Evolutionary conservation across 1,140 invertebrate genomes (phyloP), one percentile per base, ranked within the genome.

Genomic region (Trichonephila clavipes): DNA sequence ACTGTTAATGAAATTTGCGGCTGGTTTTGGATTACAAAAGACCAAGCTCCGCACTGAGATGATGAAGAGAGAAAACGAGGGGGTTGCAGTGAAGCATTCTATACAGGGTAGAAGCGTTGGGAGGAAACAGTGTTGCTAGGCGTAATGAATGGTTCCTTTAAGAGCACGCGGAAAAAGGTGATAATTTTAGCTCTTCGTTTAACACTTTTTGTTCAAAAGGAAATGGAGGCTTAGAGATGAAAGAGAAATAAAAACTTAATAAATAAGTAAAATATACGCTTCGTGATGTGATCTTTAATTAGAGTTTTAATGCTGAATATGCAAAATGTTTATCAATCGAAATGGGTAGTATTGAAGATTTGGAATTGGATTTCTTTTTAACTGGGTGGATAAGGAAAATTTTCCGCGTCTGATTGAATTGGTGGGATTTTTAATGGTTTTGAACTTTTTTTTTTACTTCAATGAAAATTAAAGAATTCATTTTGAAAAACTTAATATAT

Each of bases 1-100:
- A 88, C 85, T 81, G 85, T 88, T 93, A 93, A 93, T 93, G 92
- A 93, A 93, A 87, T 93, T 82, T 88, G 90, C 62, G 83, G 82
- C 83, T 72, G 82, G 40, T n/a, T 87, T 83, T 81, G 51, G 72
- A 62, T 59, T 58, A 92, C 90, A 92, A 92, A 86, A 72, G 87
- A 88, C 28, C 21, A 59, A 82, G 69, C 24, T 24, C 3, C 24
- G 16, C 61, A 19, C 21, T 18, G 16, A 19, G 61, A 18, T 24
- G 28, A 21, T 61, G 62, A 62, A 44, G 81, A 62, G 87, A 44
- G 81, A 83, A 83, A 87, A 59, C 62, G 85, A 87, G 85, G 21
- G 21, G 85, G 16, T 34, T 18, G 85, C 58, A 64, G 85, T 87
- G 28, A 64, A 62, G 34, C 61, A 16, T 58, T 44, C 12, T 34